A percentile compares a stretch with the other conserved stretches of the same genome.
Evolutionary conservation across 2,797 vertebrate genomes (phyloP).

Genomic region (Salmo trutta): DNA sequence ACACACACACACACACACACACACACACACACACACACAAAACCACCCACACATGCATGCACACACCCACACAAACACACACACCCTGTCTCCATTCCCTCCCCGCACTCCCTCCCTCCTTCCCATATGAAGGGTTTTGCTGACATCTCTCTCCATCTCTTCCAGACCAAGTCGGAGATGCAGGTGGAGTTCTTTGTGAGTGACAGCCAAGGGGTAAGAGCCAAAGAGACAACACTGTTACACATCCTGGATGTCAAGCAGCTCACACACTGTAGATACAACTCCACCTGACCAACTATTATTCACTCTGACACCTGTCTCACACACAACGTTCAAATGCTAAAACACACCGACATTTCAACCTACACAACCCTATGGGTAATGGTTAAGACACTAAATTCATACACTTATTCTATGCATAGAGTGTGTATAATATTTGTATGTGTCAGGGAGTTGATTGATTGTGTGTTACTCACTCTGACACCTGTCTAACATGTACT

Average conservation of each 20-base stretch:
- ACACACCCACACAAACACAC: too few species aligned
- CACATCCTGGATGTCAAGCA: slow-evolving; percentile 23
- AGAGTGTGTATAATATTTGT: too few species aligned
- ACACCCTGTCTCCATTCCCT: too few species aligned
- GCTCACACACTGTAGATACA: slow-evolving; percentile 26
- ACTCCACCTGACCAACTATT: slow-evolving; percentile 14
- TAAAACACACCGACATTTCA: slow-evolving; percentile 48
- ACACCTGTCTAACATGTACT: too few species aligned
- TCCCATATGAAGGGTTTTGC: slow-evolving; percentile 13
- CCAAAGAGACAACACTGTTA: slow-evolving; percentile 33
- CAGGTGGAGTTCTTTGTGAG: slow-evolving; percentile 96
- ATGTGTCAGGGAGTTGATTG: too few species aligned
- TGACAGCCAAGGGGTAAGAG: slow-evolving; percentile 91
- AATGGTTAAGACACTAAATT: neutral
- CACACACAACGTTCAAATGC: slow-evolving; percentile 43
- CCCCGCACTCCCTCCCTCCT: neutral
- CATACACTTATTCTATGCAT: neutral
- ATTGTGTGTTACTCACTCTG: too few species aligned
- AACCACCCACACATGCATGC: too few species aligned
- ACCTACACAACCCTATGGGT: neutral
- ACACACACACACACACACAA: too few species aligned
- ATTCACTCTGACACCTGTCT: slow-evolving; percentile 58
- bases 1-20: too few species aligned
- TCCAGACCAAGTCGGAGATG: slow-evolving; percentile 94
- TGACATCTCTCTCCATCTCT: slow-evolving; percentile 40